Percentiles rank a stretch among this genome's conserved stretches.
These are phyloP conservation scores for Crotophaga sulcirostris DNA, from an alignment of 2,113 vertebrate genomes.

Conservation along the genomic window DNA sequence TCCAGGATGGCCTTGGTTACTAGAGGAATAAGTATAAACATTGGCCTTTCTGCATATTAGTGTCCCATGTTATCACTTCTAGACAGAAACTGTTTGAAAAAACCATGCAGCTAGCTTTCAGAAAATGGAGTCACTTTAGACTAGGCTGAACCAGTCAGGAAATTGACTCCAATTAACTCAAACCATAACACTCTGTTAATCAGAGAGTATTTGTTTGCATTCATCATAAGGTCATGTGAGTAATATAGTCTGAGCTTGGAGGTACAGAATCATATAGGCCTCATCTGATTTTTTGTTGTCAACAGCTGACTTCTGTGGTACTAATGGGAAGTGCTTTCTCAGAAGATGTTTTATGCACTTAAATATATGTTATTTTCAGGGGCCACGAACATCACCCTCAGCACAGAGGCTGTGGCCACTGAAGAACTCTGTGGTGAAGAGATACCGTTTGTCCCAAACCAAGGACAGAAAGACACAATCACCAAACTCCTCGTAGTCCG, in stretches of 20 bases:
- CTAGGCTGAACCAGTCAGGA: no score
- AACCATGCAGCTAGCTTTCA: no score
- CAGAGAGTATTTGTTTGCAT: not conserved
- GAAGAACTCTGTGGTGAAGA: slow-evolving; percentile 37
- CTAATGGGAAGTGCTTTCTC: not conserved
- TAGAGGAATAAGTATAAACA: no score
- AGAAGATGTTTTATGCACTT: not conserved
- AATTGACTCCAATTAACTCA: no score
- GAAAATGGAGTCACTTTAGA: no score
- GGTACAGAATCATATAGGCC: not conserved
- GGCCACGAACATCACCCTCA: slow-evolving; percentile 50
- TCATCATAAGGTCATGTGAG: not conserved
- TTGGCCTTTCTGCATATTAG: no score
- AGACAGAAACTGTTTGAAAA: no score
- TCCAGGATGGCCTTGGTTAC: no score
- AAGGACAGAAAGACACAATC: slow-evolving; percentile 51
- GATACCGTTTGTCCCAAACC: slow-evolving; percentile 35
- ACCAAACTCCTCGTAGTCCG: slow-evolving; percentile 65
- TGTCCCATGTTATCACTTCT: no score
- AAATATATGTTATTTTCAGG: slow-evolving; percentile 39
- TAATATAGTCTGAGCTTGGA: not conserved
- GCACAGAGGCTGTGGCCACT: slow-evolving; percentile 55
- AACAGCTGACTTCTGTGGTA: not conserved
- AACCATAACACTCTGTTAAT: no score
- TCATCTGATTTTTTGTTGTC: not conserved